Conservation (phyloP, 1,140 invertebrate species). For the Rhysida immarginata region DNA sequence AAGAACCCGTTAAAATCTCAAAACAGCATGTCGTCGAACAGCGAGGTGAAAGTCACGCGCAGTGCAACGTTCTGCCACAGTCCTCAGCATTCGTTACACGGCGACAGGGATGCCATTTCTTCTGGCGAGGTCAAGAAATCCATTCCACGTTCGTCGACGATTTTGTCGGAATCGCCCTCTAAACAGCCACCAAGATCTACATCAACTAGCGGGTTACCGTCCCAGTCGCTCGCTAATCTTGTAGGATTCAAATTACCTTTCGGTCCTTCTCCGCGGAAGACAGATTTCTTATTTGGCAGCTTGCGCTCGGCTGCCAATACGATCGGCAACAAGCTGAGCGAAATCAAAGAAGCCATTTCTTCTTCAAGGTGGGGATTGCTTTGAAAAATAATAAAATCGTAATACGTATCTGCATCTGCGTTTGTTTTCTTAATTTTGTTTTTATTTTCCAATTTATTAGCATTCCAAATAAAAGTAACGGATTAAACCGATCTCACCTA, state of each 20-base stretch:
- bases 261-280: conserved; percentile 13
- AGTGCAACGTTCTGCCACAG: conserved; percentile 5
- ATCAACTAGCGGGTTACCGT: conserved; percentile 8
- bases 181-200: conserved; percentile 2
- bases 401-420: no score
- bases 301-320: conserved; percentile 53
- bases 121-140: not conserved
- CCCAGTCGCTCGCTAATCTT: conserved; percentile 10
- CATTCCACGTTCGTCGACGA: not conserved
- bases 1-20: not conserved
- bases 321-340: conserved; percentile 75
- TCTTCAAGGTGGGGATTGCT: no score
- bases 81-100: not conserved
- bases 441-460: no score
- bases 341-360: conserved; percentile 74
- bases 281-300: not conserved
- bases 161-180: not conserved
- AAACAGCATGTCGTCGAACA: conserved; percentile 14
- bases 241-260: not conserved
- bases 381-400: no score
- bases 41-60: not conserved
- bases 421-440: no score
- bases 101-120: not conserved
- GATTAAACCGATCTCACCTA: no score
- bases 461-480: no score